Percentiles rank a stretch among this genome's conserved stretches.
These are phyloP conservation scores for Mayetiola destructor DNA, from an alignment of 2,888 invertebrate genomes.

Conservation along the genomic window DNA sequence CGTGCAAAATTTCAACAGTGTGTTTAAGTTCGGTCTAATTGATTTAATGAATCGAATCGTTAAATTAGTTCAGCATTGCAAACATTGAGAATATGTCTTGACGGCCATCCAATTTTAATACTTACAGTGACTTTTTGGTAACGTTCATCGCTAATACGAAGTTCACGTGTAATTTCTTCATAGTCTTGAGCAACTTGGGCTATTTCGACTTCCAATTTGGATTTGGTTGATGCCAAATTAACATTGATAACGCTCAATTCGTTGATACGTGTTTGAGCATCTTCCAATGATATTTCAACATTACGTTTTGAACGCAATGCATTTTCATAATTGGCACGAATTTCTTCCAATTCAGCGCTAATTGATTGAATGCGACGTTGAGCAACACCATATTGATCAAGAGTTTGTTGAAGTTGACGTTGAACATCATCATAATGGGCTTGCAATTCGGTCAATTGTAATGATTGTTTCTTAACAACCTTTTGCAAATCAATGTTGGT, in stretches of 20 bases:
- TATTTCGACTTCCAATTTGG: slow-evolving; percentile 90
- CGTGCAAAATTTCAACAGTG: slow-evolving; percentile 84
- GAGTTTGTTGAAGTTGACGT: slow-evolving; percentile 86
- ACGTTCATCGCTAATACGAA: slow-evolving; percentile 85
- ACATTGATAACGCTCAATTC: slow-evolving; percentile 92
- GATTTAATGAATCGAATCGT: slow-evolving; percentile 14
- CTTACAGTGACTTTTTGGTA: slow-evolving; percentile 74
- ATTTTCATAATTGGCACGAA: slow-evolving; percentile 82
- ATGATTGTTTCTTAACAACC: slow-evolving; percentile 93
- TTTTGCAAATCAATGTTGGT: slow-evolving; percentile 94
- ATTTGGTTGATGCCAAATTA: slow-evolving; percentile 83
- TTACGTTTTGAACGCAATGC: slow-evolving; percentile 83
- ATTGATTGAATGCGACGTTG: slow-evolving; percentile 82
- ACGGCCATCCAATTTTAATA: not conserved
- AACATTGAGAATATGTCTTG: too few relatives aligned
- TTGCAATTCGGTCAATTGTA: slow-evolving; percentile 81
- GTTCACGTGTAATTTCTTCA: slow-evolving; percentile 93
- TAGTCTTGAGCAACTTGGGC: slow-evolving; percentile 84
- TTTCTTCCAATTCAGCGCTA: slow-evolving; percentile 91
- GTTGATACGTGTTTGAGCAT: slow-evolving; percentile 79
- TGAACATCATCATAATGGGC: slow-evolving; percentile 93
- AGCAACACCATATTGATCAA: slow-evolving; percentile 83
- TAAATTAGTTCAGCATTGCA: not conserved
- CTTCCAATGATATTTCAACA: slow-evolving; percentile 81
- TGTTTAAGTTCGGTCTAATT: slow-evolving; percentile 75